phyloP scores from a whole-genome alignment of 30 jellyfish, hydroid and myxozoan species.

The Aurelia coerulea region DNA sequence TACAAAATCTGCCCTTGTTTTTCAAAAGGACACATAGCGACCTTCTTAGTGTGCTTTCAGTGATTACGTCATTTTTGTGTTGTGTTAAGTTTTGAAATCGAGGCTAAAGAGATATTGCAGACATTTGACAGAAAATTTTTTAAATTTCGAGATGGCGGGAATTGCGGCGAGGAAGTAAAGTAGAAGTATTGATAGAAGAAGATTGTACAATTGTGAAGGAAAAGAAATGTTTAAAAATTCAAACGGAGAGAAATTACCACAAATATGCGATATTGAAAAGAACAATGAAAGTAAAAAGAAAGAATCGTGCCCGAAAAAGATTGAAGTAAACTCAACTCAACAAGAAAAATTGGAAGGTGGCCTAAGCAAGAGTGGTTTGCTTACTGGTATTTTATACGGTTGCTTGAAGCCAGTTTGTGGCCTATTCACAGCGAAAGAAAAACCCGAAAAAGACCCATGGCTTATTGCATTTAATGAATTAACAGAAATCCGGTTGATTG shows the following conservation, averaged over 20 bases:
- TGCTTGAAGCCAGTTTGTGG: conserved; percentile 84
- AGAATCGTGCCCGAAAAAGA: not conserved
- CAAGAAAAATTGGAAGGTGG: not conserved
- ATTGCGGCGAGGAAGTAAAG: not conserved
- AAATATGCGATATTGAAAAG: too few relatives aligned
- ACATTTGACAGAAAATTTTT: too few relatives aligned
- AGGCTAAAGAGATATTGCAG: too few relatives aligned
- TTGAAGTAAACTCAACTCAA: not conserved
- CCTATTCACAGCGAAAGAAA: conserved; percentile 37
- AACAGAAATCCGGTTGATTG: conserved; percentile 93
- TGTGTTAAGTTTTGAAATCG: too few relatives aligned
- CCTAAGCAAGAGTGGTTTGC: conserved; percentile 4
- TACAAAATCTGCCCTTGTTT: too few relatives aligned
- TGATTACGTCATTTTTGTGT: too few relatives aligned
- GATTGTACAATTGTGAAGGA: not conserved
- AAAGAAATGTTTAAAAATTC: not conserved
- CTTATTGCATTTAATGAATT: conserved; percentile 86
- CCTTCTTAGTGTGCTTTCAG: too few relatives aligned
- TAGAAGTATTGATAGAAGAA: not conserved
- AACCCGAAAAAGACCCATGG: conserved; percentile 74
- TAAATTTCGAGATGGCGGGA: too few relatives aligned
- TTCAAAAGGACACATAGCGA: too few relatives aligned
- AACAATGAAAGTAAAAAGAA: not conserved
- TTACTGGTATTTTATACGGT: conserved; percentile 54
- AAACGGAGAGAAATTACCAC: not conserved